Base-by-base conservation (phyloP, 2,888 invertebrate genomes). In the Scelioninae gen. 2 region DNA sequence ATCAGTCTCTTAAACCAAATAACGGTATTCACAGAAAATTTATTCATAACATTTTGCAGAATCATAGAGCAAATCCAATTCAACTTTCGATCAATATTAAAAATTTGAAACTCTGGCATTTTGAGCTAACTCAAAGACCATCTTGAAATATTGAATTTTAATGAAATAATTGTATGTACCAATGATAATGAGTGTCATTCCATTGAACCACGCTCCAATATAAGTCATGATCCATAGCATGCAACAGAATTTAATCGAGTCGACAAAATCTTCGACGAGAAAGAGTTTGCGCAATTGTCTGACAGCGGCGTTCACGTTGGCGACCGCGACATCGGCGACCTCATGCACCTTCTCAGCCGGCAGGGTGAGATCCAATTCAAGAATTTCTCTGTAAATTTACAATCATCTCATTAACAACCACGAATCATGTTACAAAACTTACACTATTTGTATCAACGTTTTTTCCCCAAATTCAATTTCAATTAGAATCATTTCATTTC, bases 161-260 rank as follows among this genome's bases (percentile, higher is more conserved):
- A 22, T 22, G 22, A 11, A 37, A 37, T 11, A 37, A 37, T 3
- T 13, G 18, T 15, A 19, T 22, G 11, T 57, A 96, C 97, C 94
- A 85, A 98, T 91, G 85, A 98, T 97, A 85, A 98, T 92, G 82
- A 99, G 92, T 81, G 98, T 97, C 93, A 98, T 95, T 87, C 98
- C 98, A 88, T 98, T 98, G 91, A 99, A 98, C 95, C 97, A 98
- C 83, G 97, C 93, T 84, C 98, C 98, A 83, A 98, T 90, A 88
- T 98, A 98, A 74, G 98, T 98, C 88, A 98, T 91, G 83, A 94
- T 93, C 97, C 97, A 98, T 86, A 98, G 90, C 83, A 96, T 89
- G 80, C 96, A 92, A 81, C 94, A 96, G 88, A 98, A 98, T 91
- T 98, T 96, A 83, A 96, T 90, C 78, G 96, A 96, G 88, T 98